Base-by-base conservation (phyloP, 2,888 invertebrate genomes). In the Agriopis aurantiaria region DNA sequence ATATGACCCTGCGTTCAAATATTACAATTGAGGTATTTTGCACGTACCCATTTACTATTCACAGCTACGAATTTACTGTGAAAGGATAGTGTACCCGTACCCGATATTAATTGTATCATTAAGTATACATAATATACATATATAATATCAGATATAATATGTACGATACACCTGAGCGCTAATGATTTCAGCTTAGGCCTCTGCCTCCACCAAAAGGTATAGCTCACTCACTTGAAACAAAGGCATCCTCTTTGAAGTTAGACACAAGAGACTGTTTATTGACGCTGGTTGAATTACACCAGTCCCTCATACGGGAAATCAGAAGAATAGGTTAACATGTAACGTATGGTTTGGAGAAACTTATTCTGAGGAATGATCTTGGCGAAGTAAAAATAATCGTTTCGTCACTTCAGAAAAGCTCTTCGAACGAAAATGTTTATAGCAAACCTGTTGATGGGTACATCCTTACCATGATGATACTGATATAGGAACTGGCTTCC, bases 241-340 rank as follows among this genome's bases (percentile, higher is more conserved):
- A 76, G 75, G 76, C 74, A 76, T 75, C 78, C 82, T 82, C 91
- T 92, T 92, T 93, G 91, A 92, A 87, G 88, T 89, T 23, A 53
- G 55, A 81, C 78, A 82, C 23, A 82, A 85, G 85, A 86, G 84
- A 83, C 79, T 83, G 90, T 92, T 90, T 91, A 89, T 91, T 92
- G 85, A 85, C 85, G 80, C 84, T 69, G 59, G 71, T 70, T 86
- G 82, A 80, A 82, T 85, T 83, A 81, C 83, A 81, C 82, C 82
- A 86, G 78, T 81, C 17, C 82, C 82, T 82, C 83, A 78, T 80
- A 82, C 79, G 81, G 83, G 80, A 85, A 80, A 78, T 78, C 75
- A 81, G 78, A 84, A 82, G 83, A 86, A 84, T 83, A 80, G 83
- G 85, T 83, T 82, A 83, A 83, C 82, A 79, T 75, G 75, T 78